Percentiles rank a stretch among this genome's conserved stretches.
These are phyloP conservation scores for Nannoperca australis DNA, from an alignment of 2,797 vertebrate genomes.

Conservation along the genomic window DNA sequence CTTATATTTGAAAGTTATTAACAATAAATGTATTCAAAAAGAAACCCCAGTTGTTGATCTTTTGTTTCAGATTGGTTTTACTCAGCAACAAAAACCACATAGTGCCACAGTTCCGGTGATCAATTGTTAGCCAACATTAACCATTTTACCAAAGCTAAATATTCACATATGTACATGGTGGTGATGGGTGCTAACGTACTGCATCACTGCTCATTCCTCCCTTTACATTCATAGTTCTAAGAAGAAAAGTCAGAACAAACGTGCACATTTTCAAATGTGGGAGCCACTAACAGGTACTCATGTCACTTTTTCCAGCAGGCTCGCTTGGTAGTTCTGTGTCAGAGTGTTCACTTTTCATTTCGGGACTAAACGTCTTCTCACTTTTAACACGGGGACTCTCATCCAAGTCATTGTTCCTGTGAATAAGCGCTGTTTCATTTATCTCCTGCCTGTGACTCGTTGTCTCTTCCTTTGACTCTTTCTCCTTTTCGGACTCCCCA, in stretches of 20 bases:
- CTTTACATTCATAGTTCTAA: not conserved
- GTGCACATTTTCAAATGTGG: not conserved
- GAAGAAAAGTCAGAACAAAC: not conserved
- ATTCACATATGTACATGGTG: conserved; percentile 41
- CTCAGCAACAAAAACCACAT: not conserved
- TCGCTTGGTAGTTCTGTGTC: conserved; percentile 19
- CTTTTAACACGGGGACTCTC: not conserved
- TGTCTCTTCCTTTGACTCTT: conserved; percentile 42
- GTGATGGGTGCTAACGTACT: not conserved
- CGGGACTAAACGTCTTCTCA: conserved; percentile 7
- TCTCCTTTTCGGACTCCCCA: conserved; percentile 73
- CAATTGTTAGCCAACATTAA: not conserved
- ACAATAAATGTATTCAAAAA: conserved; percentile 78
- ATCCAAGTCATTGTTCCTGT: conserved; percentile 15
- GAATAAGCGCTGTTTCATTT: conserved; percentile 1
- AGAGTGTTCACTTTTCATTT: conserved; percentile 14
- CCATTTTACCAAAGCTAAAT: conserved; percentile 21
- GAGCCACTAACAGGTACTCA: not conserved
- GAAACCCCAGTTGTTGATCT: not conserved
- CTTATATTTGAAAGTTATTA: conserved; percentile 70
- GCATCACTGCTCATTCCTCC: not conserved
- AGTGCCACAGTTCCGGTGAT: not conserved
- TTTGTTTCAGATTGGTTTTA: conserved; percentile 24
- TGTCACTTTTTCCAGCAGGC: conserved; percentile 25
- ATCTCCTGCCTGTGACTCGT: conserved; percentile 7